Percentiles rank a stretch among this genome's conserved stretches.
Evolutionary conservation across 2,797 vertebrate species (phyloP).

Genomic region (Sebastes steindachneri): DNA sequence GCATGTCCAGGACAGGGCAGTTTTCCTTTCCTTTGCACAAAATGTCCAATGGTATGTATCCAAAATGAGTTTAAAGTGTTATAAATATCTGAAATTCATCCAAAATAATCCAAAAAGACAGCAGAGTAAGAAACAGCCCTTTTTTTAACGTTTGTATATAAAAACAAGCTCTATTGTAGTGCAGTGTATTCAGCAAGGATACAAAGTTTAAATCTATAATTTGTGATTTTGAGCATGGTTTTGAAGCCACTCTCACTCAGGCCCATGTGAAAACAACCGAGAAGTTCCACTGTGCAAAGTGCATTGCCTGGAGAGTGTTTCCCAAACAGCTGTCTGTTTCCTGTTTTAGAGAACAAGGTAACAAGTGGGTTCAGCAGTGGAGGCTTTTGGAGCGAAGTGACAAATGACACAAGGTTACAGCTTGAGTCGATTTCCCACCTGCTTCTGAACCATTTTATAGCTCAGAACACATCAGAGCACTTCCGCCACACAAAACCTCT

Average conservation of each 20-base stretch:
- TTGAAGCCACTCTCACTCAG: neutral
- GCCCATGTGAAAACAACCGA: neutral
- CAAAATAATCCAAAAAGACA: neutral
- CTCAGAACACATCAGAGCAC: neutral
- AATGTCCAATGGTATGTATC: neutral
- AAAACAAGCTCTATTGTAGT: neutral
- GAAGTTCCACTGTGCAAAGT: neutral
- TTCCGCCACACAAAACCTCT: neutral
- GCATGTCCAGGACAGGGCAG: neutral
- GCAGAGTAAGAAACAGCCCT: neutral
- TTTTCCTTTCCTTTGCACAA: neutral
- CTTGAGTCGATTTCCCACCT: slow-evolving; percentile 53
- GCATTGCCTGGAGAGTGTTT: slow-evolving; percentile 14
- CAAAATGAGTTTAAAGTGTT: neutral
- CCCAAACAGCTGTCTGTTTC: slow-evolving; percentile 27
- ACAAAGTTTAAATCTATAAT: neutral
- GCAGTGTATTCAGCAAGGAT: neutral
- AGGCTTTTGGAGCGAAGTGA: slow-evolving; percentile 40
- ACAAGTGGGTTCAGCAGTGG: slow-evolving; percentile 1
- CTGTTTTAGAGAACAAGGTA: slow-evolving; percentile 40
- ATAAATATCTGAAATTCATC: neutral
- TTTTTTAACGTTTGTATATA: neutral
- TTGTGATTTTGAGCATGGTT: neutral
- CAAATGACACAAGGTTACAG: slow-evolving; percentile 50
- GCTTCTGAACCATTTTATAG: slow-evolving; percentile 20